Evolutionary conservation across 2,113 vertebrate species (phyloP), one percentile per base, ranked within the genome.

Genomic region (Oenanthe oenanthe): DNA sequence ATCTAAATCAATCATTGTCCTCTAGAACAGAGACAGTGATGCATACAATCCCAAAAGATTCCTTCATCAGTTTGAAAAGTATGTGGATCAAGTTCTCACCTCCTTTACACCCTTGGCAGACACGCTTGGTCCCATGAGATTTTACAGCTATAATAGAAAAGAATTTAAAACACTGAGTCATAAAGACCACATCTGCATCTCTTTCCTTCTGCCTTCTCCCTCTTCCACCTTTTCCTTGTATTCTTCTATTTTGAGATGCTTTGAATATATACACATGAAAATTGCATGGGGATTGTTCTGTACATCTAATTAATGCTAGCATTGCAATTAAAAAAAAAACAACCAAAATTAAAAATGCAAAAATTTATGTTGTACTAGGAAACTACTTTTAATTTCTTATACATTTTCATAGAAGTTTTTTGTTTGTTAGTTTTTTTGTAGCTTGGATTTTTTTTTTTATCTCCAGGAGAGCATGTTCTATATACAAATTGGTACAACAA

Each of bases 1-100:
- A 94, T 83, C 72, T 85, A 80, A 93, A 96, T 95, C 85, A 90
- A 80, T 92, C 85, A 74, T 9, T 93, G 90, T 90, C 71, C 38
- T 92, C 78, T 79, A 87, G 63, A 95, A 70, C 7, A 92, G 45
- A 89, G 26, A 77, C 60, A 85, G 12, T 58, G 85, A 89, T 73
- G 14, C 77, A 58, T 25, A 58, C 17, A 84, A 40, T 83, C 60
- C 83, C 83, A 28, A 90, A 93, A 88, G 72, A 54, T 90, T 43
- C 29, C 72, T 80, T 92, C 67, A 47, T 82, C 48, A 24, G 34
- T 70, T 83, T 83, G 72, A 92, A 93, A 88, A 84, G 34, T 53
- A 66, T 47, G 38, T 76, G 79, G 79, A 76, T 79, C 54, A 60
- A 32, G 53, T 80, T 94, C 63, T 56, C 70, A 80, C 63, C 68